phyloP scores from a whole-genome alignment of 2,888 invertebrate genomes.

The Julus scanicus region DNA sequence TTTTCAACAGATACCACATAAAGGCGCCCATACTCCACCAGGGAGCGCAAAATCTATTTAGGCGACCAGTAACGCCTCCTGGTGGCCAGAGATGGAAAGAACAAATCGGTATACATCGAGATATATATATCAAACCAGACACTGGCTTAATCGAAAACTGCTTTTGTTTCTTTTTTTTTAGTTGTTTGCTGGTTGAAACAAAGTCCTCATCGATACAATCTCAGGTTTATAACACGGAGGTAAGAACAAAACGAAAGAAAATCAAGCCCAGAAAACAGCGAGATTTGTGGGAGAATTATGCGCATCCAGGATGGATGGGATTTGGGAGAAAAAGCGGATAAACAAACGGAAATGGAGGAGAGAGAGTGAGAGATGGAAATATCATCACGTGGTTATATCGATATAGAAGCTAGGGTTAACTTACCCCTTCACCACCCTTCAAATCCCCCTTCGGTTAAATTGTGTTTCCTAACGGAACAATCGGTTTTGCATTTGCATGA shows the following conservation, averaged over 20 bases:
- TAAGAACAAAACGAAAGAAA: not conserved
- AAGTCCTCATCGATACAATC: no score
- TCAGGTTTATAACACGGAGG: no score
- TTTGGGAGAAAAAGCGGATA: not conserved
- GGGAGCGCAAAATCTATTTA: no score
- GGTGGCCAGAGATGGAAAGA: no score
- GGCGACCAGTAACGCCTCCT: no score
- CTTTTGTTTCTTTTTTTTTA: no score
- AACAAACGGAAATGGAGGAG: not conserved
- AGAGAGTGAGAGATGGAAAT: not conserved
- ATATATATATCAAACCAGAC: no score
- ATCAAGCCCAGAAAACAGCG: not conserved
- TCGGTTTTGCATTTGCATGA: not conserved
- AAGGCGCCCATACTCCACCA: no score
- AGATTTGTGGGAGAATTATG: conserved; percentile 18
- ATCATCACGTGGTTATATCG: not conserved
- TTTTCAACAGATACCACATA: no score
- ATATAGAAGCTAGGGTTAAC: not conserved
- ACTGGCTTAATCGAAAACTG: no score
- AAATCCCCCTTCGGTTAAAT: not conserved
- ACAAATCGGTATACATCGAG: no score
- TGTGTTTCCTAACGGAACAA: conserved; percentile 21
- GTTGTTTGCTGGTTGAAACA: no score
- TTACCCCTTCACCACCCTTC: not conserved
- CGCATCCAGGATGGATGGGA: not conserved